A percentile compares a stretch with the other conserved stretches of the same genome.
Conservation (phyloP, 2,113 vertebrate genomes). For the Cebidichthys violaceus region DNA sequence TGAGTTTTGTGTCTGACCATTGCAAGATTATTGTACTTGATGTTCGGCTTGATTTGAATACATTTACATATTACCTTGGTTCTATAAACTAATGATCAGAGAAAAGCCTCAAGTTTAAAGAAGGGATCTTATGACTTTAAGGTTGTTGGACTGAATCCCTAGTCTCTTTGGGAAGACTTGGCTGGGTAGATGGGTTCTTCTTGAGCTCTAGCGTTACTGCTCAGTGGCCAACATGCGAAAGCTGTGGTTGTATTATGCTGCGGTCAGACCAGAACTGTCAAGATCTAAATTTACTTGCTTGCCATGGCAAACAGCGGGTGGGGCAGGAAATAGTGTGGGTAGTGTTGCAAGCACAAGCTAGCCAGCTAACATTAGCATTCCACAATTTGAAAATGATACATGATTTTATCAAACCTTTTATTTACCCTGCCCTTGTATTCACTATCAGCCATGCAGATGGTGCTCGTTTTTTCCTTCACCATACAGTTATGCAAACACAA, state of each 20-base stretch:
- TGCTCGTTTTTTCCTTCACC: slow-evolving; percentile 20
- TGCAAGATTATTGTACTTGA: not conserved
- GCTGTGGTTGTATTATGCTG: slow-evolving; percentile 31
- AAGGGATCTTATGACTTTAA: slow-evolving; percentile 21
- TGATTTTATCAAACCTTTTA: slow-evolving; percentile 35
- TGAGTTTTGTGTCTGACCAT: slow-evolving; percentile 1
- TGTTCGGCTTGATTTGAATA: slow-evolving; percentile 10
- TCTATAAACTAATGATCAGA: slow-evolving; percentile 22
- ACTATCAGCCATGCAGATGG: slow-evolving; percentile 15
- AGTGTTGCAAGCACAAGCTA: slow-evolving; percentile 17
- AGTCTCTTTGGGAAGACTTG: slow-evolving; percentile 11
- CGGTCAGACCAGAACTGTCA: slow-evolving; percentile 39
- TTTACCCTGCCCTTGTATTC: slow-evolving; percentile 17
- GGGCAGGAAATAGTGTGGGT: slow-evolving; percentile 48
- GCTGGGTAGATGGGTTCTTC: slow-evolving; percentile 18
- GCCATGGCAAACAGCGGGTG: slow-evolving; percentile 41
- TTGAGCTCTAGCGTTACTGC: slow-evolving; percentile 49
- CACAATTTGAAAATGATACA: slow-evolving; percentile 21
- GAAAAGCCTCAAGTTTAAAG: slow-evolving; percentile 8
- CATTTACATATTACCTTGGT: slow-evolving; percentile 14
- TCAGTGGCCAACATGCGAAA: slow-evolving; percentile 41
- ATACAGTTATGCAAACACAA: slow-evolving; percentile 18
- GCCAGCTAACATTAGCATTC: slow-evolving; percentile 51
- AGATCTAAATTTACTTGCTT: slow-evolving; percentile 29
- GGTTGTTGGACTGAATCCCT: slow-evolving; percentile 29